Conservation (phyloP, 2,888 invertebrate genomes). For the Ceraclea dissimilis region DNA sequence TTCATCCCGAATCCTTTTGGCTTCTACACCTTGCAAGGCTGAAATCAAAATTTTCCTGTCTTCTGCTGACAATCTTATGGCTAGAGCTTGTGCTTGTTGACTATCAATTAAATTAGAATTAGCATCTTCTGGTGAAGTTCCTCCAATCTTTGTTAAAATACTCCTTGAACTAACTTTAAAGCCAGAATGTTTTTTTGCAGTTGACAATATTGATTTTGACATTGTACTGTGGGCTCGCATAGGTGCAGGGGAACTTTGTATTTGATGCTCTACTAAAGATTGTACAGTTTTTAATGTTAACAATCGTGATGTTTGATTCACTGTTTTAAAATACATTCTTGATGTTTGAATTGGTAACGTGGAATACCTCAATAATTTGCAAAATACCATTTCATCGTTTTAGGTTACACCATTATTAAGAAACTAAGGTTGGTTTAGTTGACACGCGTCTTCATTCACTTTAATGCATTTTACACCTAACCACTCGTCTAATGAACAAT, state of each 20-base stretch:
- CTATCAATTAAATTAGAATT: not conserved
- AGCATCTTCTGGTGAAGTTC: not conserved
- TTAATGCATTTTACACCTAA: too few relatives aligned
- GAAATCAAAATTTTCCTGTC: constrained; percentile 61
- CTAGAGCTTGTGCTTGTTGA: constrained; percentile 65
- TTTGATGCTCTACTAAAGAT: not conserved
- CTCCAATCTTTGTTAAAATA: not conserved
- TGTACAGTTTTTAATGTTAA: not conserved
- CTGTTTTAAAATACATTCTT: not conserved
- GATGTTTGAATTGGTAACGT: not conserved
- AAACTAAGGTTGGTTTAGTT: too few relatives aligned
- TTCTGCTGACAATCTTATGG: constrained; percentile 62
- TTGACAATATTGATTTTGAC: not conserved
- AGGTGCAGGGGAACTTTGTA: not conserved
- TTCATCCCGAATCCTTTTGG: constrained; percentile 65
- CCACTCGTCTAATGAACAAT: too few relatives aligned
- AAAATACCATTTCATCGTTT: not conserved
- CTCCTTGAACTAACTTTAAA: not conserved
- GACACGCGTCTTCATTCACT: too few relatives aligned
- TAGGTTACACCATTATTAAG: too few relatives aligned
- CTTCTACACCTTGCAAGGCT: constrained; percentile 67
- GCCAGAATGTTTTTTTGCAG: not conserved
- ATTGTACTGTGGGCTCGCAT: not conserved
- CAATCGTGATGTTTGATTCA: not conserved
- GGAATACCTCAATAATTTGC: not conserved